These are phyloP conservation scores for Acipenser oxyrinchus DNA, from an alignment of 2,797 vertebrate genomes.

Conservation along the genomic window DNA sequence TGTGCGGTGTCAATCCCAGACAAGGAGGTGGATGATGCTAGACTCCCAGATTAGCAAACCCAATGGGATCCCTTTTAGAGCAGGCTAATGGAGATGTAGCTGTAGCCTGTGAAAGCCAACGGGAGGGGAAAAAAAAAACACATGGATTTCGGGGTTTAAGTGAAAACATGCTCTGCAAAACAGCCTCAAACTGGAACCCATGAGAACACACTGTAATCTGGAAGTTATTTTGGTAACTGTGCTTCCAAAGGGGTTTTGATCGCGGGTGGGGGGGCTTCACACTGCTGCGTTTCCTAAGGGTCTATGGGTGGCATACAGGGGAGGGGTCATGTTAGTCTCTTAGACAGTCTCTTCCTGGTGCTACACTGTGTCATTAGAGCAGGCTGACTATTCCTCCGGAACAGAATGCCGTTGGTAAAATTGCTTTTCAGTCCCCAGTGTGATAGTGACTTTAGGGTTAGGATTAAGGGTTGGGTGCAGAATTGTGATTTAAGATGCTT, in stretches of 20 bases:
- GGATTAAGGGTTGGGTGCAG: no score
- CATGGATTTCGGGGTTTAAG: conserved; percentile 33
- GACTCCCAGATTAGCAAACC: conserved; percentile 35
- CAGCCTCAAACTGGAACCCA: conserved; percentile 37
- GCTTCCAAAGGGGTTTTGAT: conserved; percentile 8
- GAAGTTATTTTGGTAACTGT: conserved; percentile 43
- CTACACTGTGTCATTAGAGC: no score
- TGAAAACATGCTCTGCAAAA: conserved; percentile 55
- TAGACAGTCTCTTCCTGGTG: no score
- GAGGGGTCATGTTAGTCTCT: no score
- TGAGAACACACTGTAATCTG: conserved; percentile 52
- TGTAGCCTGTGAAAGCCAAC: conserved; percentile 29
- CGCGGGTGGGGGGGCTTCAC: neutral
- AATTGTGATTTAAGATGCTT: no score
- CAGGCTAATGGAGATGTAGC: conserved; percentile 21
- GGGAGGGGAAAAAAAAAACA: conserved; percentile 25
- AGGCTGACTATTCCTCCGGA: no score
- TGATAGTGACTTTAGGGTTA: no score
- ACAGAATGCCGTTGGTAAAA: neutral
- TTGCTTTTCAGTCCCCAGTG: no score
- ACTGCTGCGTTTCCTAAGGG: conserved; percentile 21
- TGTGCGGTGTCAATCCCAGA: no score
- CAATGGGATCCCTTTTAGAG: conserved; percentile 29
- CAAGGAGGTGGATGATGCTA: no score
- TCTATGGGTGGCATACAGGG: no score